These are phyloP conservation scores for Pharmacophagus antenor DNA, from an alignment of 2,888 invertebrate genomes.

Conservation along the genomic window DNA sequence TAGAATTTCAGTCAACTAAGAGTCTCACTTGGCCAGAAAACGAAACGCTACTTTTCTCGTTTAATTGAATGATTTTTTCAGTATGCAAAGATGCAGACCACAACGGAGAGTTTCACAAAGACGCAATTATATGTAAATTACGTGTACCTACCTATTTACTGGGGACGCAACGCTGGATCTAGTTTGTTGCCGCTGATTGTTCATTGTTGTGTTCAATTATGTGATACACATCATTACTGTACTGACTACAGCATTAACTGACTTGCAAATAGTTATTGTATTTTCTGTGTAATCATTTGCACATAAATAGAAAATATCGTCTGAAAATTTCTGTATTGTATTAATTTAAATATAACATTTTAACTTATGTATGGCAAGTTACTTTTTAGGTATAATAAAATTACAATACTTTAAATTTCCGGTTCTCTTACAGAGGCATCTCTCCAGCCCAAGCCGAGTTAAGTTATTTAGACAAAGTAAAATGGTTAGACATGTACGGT, in stretches of 20 bases:
- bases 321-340: neutral
- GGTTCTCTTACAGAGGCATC: constrained; percentile 84
- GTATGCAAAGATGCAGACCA: constrained; percentile 72
- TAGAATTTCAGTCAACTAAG: constrained; percentile 55
- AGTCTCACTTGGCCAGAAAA: constrained; percentile 60
- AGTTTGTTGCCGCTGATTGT: constrained; percentile 39
- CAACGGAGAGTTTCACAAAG: constrained; percentile 60
- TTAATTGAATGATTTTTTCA: constrained; percentile 79
- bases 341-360: neutral
- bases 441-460: constrained; percentile 95
- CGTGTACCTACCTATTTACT: constrained; percentile 63
- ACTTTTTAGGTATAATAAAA: neutral
- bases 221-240: constrained; percentile 45
- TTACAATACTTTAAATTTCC: neutral
- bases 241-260: constrained; percentile 7
- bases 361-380: neutral
- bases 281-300: neutral
- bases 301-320: neutral
- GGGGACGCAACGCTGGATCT: constrained; percentile 50
- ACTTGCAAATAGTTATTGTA: neutral
- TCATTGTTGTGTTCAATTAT: constrained; percentile 39
- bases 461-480: constrained; percentile 97
- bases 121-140: constrained; percentile 78
- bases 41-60: constrained; percentile 67
- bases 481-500: constrained; percentile 99